phyloP scores from a whole-genome alignment of 2,113 vertebrate genomes.

The Notothenia rossii region DNA sequence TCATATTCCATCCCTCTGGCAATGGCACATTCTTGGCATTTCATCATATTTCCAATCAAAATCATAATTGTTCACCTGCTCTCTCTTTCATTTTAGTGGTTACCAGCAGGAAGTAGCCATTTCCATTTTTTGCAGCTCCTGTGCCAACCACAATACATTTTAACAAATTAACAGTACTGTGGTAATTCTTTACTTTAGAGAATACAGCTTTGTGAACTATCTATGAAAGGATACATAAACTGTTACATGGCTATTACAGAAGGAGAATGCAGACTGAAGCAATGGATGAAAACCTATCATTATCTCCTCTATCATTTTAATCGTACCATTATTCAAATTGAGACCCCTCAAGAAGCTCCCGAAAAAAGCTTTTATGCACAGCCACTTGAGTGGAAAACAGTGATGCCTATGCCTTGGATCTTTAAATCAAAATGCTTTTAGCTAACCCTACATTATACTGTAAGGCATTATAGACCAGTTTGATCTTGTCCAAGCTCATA shows the following conservation, averaged over 20 bases:
- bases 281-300: slow-evolving; percentile 34
- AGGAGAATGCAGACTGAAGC: slow-evolving; percentile 3
- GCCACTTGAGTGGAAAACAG: neutral
- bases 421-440: slow-evolving; percentile 1
- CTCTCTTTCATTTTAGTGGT: slow-evolving; percentile 12
- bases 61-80: slow-evolving; percentile 14
- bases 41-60: slow-evolving; percentile 51
- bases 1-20: slow-evolving; percentile 44
- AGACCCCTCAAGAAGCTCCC: neutral
- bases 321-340: neutral
- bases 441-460: neutral
- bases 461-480: neutral
- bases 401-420: neutral
- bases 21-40: slow-evolving; percentile 30
- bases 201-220: neutral
- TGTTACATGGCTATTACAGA: neutral
- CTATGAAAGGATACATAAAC: neutral
- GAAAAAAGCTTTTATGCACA: neutral
- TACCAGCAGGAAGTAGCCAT: neutral
- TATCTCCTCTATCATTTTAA: slow-evolving; percentile 30
- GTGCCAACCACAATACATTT: slow-evolving; percentile 9
- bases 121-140: neutral
- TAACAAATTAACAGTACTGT: neutral
- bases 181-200: neutral
- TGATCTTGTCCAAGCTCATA: neutral